Base-by-base conservation (phyloP, 2,113 vertebrate genomes). In the Megaceryle torquata region DNA sequence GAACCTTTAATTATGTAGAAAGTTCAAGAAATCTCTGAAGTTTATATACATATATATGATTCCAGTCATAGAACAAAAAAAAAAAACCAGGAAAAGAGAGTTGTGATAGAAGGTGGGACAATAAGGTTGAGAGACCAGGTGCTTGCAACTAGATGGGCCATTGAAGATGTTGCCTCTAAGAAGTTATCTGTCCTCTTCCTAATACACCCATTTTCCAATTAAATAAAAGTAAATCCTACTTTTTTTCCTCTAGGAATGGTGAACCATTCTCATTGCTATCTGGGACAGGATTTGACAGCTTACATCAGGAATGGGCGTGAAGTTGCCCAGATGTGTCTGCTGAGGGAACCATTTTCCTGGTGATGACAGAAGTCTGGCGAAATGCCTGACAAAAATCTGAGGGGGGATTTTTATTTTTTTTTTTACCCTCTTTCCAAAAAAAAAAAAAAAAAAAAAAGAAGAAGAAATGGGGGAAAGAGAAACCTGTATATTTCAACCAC, bases 301-400 rank as follows among this genome's bases (percentile, higher is more conserved):
- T 86, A 76, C 85, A 35, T 12, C 87, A 39, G 88, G 91, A 95
- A 86, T 5, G 89, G 94, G 68, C 3, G 37, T 93, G 94, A 95
- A 65, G 93, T 14, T 95, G 84, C 94, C 95, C 96, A 97, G 93
- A 97, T 95, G 96, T 86, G 89, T 69, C 85, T 88, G 76, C 87
- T 54, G 93, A 82, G 72, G 95, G 80, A 82, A 91, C 61, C 64
- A 28, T 97, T 95, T 90, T 88, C 87, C 88, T 60, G 68, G 79
- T 25, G 96, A 41, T 76, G 96, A 97, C 95, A 96, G 93, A 88
- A 95, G 25, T 54, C 72, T 97, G 96, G 96, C 96, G 82, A 72
- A 28, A 50, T 61, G 90, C 95, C 96, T 48, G 22, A 86, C 13
- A 68, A 60, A 94, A 95, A 95, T 60, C 28, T 2, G 6, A 80